phyloP scores from a whole-genome alignment of 2,797 vertebrate species.

The Salarias fasciatus region DNA sequence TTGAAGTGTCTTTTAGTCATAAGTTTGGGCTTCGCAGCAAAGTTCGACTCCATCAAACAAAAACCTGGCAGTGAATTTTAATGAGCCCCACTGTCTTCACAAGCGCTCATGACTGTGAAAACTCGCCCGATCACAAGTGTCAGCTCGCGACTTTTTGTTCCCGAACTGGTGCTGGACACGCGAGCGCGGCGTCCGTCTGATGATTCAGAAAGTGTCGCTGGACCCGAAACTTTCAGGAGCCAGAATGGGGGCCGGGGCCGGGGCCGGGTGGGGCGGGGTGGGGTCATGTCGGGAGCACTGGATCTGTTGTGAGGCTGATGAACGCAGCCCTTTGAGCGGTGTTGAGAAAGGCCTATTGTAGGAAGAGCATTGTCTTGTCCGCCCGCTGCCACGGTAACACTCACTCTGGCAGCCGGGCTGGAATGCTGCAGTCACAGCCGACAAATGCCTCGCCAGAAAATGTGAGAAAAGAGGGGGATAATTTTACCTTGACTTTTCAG shows the following conservation, averaged over 20 bases:
- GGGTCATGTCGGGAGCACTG: conserved; percentile 46
- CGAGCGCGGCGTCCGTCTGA: conserved; percentile 11
- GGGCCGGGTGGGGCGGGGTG: too few species aligned
- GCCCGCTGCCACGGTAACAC: conserved; percentile 78
- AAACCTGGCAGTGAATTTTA: conserved; percentile 20
- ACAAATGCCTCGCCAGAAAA: conserved; percentile 52
- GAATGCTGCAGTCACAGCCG: conserved; percentile 59
- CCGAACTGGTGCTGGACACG: neutral
- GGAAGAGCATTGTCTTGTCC: conserved; percentile 71
- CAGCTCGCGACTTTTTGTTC: conserved; percentile 31
- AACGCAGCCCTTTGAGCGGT: conserved; percentile 64
- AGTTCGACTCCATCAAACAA: neutral
- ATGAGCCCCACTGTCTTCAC: conserved; percentile 7
- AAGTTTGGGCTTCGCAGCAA: neutral
- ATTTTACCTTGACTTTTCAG: conserved; percentile 39
- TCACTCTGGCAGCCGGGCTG: conserved; percentile 67
- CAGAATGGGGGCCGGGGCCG: conserved; percentile 14
- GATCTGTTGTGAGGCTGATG: conserved; percentile 53
- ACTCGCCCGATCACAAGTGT: conserved; percentile 23
- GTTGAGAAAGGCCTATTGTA: conserved; percentile 67
- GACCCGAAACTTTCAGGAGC: conserved; percentile 25
- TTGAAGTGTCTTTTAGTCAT: conserved; percentile 14
- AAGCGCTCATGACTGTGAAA: conserved; percentile 28
- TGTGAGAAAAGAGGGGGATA: conserved; percentile 39
- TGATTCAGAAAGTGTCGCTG: conserved; percentile 34